A percentile compares a stretch with the other conserved stretches of the same genome.
Conservation (phyloP, 1,140 invertebrate species). For the Bombus fervidus region DNA sequence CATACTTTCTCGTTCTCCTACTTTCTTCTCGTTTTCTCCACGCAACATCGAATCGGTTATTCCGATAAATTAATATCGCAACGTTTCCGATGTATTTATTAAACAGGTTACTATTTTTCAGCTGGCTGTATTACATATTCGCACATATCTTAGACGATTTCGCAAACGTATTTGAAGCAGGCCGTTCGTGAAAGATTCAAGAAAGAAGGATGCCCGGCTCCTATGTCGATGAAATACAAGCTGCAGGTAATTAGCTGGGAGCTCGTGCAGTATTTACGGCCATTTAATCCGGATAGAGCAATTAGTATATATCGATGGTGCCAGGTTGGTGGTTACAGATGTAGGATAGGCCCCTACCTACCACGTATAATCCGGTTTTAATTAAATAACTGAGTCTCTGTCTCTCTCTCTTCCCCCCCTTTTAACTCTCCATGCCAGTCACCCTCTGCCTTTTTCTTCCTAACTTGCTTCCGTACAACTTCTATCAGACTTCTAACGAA, state of each 20-base stretch:
- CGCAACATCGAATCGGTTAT: neutral
- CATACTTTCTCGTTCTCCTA: neutral
- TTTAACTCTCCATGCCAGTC: neutral
- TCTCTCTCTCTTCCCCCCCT: conserved; percentile 32
- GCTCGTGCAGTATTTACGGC: conserved; percentile 66
- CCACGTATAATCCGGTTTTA: conserved; percentile 78
- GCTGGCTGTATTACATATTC: neutral
- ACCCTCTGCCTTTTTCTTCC: neutral
- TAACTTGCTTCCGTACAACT: neutral
- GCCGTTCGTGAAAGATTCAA: conserved; percentile 27
- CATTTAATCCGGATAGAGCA: conserved; percentile 73
- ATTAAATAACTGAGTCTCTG: conserved; percentile 75
- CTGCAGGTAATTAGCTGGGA: conserved; percentile 63
- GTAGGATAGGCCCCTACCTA: conserved; percentile 47
- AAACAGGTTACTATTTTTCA: neutral
- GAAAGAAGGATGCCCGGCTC: conserved; percentile 2
- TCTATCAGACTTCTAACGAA: too few species aligned
- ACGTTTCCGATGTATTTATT: neutral
- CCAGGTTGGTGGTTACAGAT: conserved; percentile 62
- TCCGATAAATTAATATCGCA: neutral
- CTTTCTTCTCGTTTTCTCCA: neutral
- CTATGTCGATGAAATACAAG: conserved; percentile 40
- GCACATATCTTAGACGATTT: too few species aligned
- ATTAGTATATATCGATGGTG: conserved; percentile 70
- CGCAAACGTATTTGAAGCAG: neutral